A percentile compares a stretch with the other conserved stretches of the same genome.
Conservation (phyloP, 1,140 invertebrate genomes). For the Scaptomyza pallida region DNA sequence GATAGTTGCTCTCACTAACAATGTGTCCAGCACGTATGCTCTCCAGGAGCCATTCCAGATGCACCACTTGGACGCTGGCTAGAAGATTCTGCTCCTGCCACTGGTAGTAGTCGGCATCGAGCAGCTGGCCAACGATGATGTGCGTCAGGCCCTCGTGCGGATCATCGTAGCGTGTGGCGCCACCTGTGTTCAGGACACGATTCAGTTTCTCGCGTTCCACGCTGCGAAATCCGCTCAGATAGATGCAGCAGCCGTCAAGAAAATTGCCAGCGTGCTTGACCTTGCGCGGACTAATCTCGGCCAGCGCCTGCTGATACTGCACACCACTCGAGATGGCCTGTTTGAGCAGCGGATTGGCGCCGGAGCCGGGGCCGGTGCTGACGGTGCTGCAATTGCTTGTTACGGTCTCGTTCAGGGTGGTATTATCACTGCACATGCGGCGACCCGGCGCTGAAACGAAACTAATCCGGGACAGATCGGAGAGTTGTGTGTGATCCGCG, state of each 20-base stretch:
- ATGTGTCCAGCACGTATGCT: conserved; percentile 87
- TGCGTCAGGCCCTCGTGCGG: conserved; percentile 92
- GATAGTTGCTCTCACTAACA: conserved; percentile 86
- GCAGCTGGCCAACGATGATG: conserved; percentile 88
- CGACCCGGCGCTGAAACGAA: conserved; percentile 44
- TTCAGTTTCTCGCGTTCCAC: conserved; percentile 90
- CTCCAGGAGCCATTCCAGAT: conserved; percentile 89
- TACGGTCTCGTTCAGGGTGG: conserved; percentile 67
- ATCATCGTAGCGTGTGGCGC: conserved; percentile 91
- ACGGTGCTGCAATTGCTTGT: conserved; percentile 23
- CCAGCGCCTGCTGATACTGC: conserved; percentile 81
- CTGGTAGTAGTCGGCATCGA: conserved; percentile 64
- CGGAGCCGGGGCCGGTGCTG: too few relatives aligned
- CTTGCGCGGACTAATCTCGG: conserved; percentile 86
- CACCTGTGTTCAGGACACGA: conserved; percentile 91
- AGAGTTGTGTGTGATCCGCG: conserved; percentile 61
- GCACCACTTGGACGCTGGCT: conserved; percentile 87
- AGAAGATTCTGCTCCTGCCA: conserved; percentile 67
- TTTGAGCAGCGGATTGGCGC: conserved; percentile 59
- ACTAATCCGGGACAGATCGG: conserved; percentile 75
- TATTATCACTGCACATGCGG: conserved; percentile 58
- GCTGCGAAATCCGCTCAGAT: conserved; percentile 87
- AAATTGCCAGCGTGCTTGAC: conserved; percentile 90
- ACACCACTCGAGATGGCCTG: conserved; percentile 42
- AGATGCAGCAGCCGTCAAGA: conserved; percentile 92